Evolutionary conservation across 2,113 vertebrate species (phyloP).

Genomic region (Pachypanchax playfairii): DNA sequence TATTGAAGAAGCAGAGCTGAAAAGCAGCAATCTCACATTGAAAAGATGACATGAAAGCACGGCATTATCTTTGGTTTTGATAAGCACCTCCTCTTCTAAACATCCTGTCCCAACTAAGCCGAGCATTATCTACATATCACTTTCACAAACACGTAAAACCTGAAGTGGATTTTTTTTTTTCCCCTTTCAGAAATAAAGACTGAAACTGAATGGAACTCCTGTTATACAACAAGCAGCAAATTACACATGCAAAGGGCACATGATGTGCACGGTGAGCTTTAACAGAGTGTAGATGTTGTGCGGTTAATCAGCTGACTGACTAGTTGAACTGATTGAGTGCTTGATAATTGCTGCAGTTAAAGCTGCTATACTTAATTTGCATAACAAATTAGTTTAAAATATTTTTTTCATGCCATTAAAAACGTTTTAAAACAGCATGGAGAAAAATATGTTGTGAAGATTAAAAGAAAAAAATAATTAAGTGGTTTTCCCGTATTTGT

Average conservation of each 20-base stretch:
- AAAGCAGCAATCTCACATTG: background rate
- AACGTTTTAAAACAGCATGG: too few species aligned
- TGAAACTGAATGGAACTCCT: background rate
- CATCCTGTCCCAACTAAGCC: background rate
- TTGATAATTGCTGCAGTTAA: background rate
- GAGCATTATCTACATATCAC: background rate
- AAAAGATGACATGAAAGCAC: background rate
- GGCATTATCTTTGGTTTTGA: background rate
- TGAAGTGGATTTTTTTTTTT: background rate
- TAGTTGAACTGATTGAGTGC: background rate
- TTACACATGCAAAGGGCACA: background rate
- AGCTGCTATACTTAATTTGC: too few species aligned
- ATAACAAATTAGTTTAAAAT: too few species aligned
- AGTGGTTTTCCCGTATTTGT: too few species aligned
- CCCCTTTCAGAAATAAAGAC: background rate
- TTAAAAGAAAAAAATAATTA: too few species aligned
- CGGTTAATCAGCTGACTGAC: background rate
- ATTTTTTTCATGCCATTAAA: too few species aligned
- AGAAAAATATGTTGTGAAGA: too few species aligned
- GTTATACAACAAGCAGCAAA: background rate
- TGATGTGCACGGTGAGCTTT: background rate
- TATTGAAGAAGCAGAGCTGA: background rate
- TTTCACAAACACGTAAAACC: background rate
- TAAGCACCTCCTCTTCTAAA: background rate
- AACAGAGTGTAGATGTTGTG: background rate